phyloP scores from a whole-genome alignment of 64 coral and sea anemone genomes.

The Catalaphyllia jardinei region DNA sequence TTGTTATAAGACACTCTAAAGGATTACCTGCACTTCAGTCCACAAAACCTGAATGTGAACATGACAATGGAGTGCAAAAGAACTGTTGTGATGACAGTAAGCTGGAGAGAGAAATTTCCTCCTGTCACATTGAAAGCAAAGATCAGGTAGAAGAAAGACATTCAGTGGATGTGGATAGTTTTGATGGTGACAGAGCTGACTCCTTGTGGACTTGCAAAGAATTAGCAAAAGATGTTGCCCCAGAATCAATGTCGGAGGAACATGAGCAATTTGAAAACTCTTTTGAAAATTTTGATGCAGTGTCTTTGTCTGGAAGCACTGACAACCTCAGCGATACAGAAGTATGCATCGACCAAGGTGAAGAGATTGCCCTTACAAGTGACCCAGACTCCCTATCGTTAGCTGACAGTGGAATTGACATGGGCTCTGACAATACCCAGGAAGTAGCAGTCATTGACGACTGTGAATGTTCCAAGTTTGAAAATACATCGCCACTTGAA shows the following conservation, averaged over 20 bases:
- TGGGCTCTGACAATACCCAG: neutral
- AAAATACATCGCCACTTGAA: neutral
- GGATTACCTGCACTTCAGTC: neutral
- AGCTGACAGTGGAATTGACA: slow-evolving; percentile 40
- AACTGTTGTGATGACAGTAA: neutral
- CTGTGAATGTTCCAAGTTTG: slow-evolving; percentile 6
- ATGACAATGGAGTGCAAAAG: neutral
- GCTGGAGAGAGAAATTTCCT: neutral
- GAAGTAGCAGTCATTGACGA: slow-evolving; percentile 20
- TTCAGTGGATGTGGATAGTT: neutral
- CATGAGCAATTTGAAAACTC: slow-evolving; percentile 24
- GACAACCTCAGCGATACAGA: slow-evolving; percentile 26
- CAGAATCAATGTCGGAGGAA: neutral
- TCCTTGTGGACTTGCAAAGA: neutral
- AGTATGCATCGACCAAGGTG: neutral
- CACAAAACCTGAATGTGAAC: neutral
- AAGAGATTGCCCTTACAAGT: neutral
- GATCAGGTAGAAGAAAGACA: neutral
- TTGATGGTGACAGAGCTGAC: neutral
- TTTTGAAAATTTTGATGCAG: slow-evolving; percentile 9
- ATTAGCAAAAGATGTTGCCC: neutral
- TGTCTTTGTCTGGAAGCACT: slow-evolving; percentile 5
- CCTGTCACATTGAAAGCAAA: neutral
- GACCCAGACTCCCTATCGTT: slow-evolving; percentile 30
- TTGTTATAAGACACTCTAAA: slow-evolving; percentile 33